Conservation (phyloP, 2,797 vertebrate species). For the Pachyuromys duprasi region DNA sequence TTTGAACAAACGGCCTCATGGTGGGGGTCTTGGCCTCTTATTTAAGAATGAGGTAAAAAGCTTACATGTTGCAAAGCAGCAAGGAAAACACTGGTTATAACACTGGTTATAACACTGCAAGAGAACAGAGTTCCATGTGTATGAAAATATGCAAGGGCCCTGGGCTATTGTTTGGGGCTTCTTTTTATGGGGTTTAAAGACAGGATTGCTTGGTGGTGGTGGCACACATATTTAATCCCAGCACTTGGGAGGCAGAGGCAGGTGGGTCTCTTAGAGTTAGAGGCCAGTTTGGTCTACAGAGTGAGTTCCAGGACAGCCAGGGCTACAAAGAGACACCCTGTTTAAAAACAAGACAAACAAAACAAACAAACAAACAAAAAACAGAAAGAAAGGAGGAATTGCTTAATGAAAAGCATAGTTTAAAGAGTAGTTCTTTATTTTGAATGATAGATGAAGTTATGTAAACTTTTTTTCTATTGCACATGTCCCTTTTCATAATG, state of each 20-base stretch:
- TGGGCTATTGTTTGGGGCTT: not conserved
- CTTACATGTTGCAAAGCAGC: not conserved
- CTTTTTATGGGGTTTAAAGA: not conserved
- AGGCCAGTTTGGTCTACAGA: too few relatives aligned
- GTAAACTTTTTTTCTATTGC: not conserved
- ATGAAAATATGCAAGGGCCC: too few relatives aligned
- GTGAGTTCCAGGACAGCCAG: too few relatives aligned
- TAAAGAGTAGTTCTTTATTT: not conserved
- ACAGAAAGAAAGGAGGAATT: not conserved
- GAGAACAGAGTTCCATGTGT: rapidly evolving
- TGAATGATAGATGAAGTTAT: not conserved
- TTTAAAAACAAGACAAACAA: too few relatives aligned
- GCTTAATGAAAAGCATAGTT: not conserved
- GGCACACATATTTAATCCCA: too few relatives aligned
- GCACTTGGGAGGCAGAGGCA: too few relatives aligned
- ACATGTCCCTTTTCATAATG: not conserved
- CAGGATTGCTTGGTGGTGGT: too few relatives aligned
- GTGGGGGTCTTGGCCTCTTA: not conserved
- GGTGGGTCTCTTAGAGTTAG: too few relatives aligned
- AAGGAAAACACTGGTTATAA: not conserved
- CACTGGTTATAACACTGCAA: too few relatives aligned
- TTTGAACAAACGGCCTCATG: not conserved
- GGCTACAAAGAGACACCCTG: too few relatives aligned
- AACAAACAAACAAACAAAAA: too few relatives aligned
- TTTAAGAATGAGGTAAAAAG: not conserved